Conservation (phyloP, 2,113 vertebrate species). For the Syngnathus scovelli region DNA sequence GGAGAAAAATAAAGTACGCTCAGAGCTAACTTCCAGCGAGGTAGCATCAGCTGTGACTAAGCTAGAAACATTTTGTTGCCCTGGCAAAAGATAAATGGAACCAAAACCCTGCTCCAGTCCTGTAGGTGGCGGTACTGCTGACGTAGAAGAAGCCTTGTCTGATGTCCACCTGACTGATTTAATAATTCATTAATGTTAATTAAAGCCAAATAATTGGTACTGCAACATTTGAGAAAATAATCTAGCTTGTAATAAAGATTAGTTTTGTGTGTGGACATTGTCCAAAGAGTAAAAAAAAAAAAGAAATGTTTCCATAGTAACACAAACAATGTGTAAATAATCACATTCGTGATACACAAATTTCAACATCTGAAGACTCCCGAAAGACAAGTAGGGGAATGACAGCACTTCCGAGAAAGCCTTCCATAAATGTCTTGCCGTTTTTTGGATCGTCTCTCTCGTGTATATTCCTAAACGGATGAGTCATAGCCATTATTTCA, state of each 20-base stretch:
- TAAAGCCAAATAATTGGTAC: no score
- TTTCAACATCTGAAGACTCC: no score
- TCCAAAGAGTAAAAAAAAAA: background rate
- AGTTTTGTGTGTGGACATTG: no score
- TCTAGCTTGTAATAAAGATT: no score
- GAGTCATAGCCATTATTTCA: conserved; percentile 32
- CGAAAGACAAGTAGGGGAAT: background rate
- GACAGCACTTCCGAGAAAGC: conserved; percentile 1
- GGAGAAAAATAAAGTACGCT: background rate
- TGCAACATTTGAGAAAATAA: no score
- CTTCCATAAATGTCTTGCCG: background rate
- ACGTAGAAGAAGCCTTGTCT: no score
- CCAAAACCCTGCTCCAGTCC: background rate
- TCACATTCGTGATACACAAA: no score
- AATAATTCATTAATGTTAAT: no score
- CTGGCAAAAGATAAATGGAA: background rate
- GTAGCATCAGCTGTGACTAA: background rate
- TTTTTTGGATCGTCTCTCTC: conserved; percentile 3
- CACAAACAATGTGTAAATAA: no score
- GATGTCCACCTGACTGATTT: no score
- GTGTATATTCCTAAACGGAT: background rate
- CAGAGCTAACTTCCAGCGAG: background rate
- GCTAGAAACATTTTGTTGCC: background rate
- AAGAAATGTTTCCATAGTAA: background rate
- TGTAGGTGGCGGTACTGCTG: background rate